A percentile compares a stretch with the other conserved stretches of the same genome.
Conservation (phyloP, 2,888 invertebrate genomes). For the Eristalinus aeneus region DNA sequence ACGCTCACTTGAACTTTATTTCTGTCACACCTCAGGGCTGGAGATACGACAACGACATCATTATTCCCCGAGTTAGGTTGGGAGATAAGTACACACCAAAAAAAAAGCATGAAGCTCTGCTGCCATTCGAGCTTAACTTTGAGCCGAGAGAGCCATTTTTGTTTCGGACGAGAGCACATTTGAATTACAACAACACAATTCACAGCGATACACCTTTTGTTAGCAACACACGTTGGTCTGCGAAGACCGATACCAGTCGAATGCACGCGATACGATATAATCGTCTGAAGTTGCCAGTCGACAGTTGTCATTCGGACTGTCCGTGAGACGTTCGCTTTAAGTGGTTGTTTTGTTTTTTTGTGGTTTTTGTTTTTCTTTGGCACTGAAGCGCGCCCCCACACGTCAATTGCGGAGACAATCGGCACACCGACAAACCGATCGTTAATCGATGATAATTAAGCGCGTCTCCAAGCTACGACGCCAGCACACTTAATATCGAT, state of each 20-base stretch:
- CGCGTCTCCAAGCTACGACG: conserved; percentile 17
- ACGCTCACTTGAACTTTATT: conserved; percentile 3
- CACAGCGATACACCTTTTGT: conserved; percentile 32
- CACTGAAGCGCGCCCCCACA: background rate
- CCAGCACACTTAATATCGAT: conserved; percentile 8
- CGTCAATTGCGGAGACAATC: background rate
- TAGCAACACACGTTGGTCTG: conserved; percentile 33
- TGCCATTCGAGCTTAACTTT: conserved; percentile 31
- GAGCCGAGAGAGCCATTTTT: conserved; percentile 15
- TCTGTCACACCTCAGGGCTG: conserved; percentile 5
- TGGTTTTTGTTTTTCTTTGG: conserved; percentile 2
- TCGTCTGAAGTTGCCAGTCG: conserved; percentile 32
- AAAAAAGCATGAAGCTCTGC: background rate
- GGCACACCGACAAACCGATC: conserved; percentile 33
- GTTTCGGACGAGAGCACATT: conserved; percentile 47
- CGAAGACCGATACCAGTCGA: conserved; percentile 22
- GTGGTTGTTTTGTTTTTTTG: conserved; percentile 3
- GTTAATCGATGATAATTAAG: conserved; percentile 65
- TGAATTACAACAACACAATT: conserved; percentile 39
- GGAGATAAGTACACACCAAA: background rate
- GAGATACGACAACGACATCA: background rate
- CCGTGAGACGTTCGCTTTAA: conserved; percentile 50
- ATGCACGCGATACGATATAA: conserved; percentile 44
- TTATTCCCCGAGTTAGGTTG: background rate
- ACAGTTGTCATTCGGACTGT: conserved; percentile 60